A percentile compares a stretch with the other conserved stretches of the same genome.
phyloP scores from a whole-genome alignment of 2,113 vertebrate species.

The Thamnaconus septentrionalis region DNA sequence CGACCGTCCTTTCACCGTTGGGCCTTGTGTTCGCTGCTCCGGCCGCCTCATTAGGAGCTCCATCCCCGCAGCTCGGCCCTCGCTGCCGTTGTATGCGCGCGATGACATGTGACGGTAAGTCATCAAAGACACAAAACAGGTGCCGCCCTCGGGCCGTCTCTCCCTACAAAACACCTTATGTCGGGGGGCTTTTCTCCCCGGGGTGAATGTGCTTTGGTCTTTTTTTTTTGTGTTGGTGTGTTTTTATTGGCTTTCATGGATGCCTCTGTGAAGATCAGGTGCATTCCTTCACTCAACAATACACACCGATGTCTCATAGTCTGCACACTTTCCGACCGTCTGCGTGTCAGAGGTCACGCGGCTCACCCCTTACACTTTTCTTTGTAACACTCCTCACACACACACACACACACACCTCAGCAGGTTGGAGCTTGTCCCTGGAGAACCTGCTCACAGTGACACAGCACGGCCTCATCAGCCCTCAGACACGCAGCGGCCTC shows the following conservation, averaged over 20 bases:
- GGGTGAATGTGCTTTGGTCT: slow-evolving; percentile 3
- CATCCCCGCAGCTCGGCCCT: not conserved
- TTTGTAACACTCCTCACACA: slow-evolving; percentile 10
- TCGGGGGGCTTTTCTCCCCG: slow-evolving; percentile 6
- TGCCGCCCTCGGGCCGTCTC: slow-evolving; percentile 29
- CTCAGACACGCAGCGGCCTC: slow-evolving; percentile 10
- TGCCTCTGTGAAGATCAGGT: slow-evolving; percentile 48
- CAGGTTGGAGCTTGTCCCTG: slow-evolving; percentile 64
- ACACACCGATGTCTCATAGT: slow-evolving; percentile 18
- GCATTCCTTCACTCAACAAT: slow-evolving; percentile 65
- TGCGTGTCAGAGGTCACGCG: slow-evolving; percentile 42
- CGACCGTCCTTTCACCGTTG: not conserved
- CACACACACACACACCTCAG: slow-evolving; percentile 35
- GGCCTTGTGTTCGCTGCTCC: not conserved
- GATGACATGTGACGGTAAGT: slow-evolving; percentile 21
- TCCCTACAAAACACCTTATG: slow-evolving; percentile 21
- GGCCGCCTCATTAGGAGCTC: not conserved
- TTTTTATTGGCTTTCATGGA: slow-evolving; percentile 11
- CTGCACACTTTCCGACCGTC: slow-evolving; percentile 26
- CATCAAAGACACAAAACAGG: slow-evolving; percentile 27
- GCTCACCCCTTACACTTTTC: slow-evolving; percentile 20
- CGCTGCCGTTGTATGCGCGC: slow-evolving; percentile 5
- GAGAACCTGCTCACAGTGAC: slow-evolving; percentile 63
- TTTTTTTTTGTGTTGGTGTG: slow-evolving; percentile 18
- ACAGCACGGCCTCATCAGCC: slow-evolving; percentile 52